These are phyloP conservation scores for Anolis carolinensis DNA, from an alignment of 2,113 vertebrate genomes.

Conservation along the genomic window DNA sequence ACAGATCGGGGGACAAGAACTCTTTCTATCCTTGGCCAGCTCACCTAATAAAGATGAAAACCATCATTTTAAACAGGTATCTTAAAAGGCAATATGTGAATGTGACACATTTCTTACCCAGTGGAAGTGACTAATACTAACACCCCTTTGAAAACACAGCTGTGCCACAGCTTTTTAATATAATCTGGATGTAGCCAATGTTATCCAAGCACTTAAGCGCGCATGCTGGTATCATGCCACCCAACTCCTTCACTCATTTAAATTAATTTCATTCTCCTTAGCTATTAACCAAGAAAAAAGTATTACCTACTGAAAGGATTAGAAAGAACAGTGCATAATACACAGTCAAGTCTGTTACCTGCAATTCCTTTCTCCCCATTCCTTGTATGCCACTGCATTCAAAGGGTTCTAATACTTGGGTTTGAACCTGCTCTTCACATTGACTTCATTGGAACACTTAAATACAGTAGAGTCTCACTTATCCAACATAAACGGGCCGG, in stretches of 20 bases:
- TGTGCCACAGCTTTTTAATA: background rate
- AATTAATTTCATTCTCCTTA: background rate
- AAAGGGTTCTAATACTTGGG: background rate
- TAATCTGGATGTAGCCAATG: background rate
- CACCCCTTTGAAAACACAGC: background rate
- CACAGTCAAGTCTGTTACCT: background rate
- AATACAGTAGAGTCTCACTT: too few relatives aligned
- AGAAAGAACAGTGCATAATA: background rate
- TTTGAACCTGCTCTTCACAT: background rate
- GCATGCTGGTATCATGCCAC: background rate
- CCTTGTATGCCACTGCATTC: background rate
- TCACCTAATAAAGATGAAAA: background rate
- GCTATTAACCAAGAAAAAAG: background rate
- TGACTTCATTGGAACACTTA: background rate
- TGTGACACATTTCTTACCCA: background rate
- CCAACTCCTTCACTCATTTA: background rate
- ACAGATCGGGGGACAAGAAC: background rate
- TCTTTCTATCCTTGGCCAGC: background rate
- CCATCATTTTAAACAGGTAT: background rate
- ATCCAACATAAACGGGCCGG: too few relatives aligned
- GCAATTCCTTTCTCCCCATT: background rate
- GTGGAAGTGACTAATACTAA: conserved; percentile 20
- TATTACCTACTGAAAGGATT: background rate
- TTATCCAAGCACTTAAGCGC: background rate
- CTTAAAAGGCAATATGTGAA: background rate